Conservation (phyloP, 2,888 invertebrate species). For the Liposcelis brunnea region DNA sequence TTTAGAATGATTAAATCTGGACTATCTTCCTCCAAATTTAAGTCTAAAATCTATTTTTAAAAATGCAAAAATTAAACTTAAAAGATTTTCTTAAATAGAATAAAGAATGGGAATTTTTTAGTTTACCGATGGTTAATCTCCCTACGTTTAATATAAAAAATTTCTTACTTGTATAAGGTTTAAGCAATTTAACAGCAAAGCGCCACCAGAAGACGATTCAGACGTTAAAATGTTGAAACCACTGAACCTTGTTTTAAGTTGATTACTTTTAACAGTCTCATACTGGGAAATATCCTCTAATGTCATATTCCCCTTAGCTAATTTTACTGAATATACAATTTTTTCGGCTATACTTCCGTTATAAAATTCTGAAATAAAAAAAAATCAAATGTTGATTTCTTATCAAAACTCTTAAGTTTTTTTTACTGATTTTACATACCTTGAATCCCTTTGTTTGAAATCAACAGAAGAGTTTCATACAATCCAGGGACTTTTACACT, state of each 20-base stretch:
- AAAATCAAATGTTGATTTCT: neutral
- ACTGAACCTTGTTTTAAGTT: slow-evolving; percentile 13
- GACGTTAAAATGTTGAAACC: slow-evolving; percentile 19
- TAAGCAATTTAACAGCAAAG: slow-evolving; percentile 17
- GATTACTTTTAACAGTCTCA: slow-evolving; percentile 12
- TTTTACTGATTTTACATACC: slow-evolving; percentile 21
- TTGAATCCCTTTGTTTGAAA: slow-evolving; percentile 27
- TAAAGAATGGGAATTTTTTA: no score
- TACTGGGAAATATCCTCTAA: slow-evolving; percentile 16
- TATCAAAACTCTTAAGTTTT: slow-evolving; percentile 12
- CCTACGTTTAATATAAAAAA: slow-evolving; percentile 20
- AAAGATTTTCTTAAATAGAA: no score
- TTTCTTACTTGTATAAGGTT: slow-evolving; percentile 7
- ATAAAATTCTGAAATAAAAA: slow-evolving; percentile 19
- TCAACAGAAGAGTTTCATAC: slow-evolving; percentile 33
- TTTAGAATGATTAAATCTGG: slow-evolving; percentile 6
- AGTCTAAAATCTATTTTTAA: neutral
- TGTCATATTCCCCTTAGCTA: slow-evolving; percentile 22
- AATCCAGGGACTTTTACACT: slow-evolving; percentile 30
- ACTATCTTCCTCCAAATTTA: slow-evolving; percentile 11
- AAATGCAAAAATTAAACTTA: no score
- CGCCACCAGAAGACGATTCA: slow-evolving; percentile 20
- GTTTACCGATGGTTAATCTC: neutral
- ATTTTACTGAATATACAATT: slow-evolving; percentile 26
- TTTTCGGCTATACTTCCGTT: slow-evolving; percentile 28